phyloP scores from a whole-genome alignment of 2,113 vertebrate genomes.

The Phycodurus eques region DNA sequence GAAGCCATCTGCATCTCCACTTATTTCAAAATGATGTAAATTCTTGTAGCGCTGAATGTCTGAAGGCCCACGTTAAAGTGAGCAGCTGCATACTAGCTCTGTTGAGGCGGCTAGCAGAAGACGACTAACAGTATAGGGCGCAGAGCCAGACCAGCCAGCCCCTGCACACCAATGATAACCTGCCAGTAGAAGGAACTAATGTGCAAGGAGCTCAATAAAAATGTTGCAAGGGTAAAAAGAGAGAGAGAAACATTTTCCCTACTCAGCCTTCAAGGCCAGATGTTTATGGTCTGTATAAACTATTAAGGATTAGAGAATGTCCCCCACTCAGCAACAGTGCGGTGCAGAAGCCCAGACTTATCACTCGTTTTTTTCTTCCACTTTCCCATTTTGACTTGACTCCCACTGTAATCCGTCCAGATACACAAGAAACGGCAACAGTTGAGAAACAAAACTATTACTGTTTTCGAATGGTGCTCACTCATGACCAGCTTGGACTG shows the following conservation, averaged over 20 bases:
- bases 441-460: conserved; percentile 68
- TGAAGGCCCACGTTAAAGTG: conserved; percentile 35
- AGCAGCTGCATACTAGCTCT: conserved; percentile 46
- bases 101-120: conserved; percentile 51
- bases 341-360: conserved; percentile 68
- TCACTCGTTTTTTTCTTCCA: conserved; percentile 49
- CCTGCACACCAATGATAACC: conserved; percentile 69
- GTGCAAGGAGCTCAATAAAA: conserved; percentile 66
- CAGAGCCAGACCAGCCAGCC: conserved; percentile 56
- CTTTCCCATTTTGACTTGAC: conserved; percentile 41
- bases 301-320: conserved; percentile 73
- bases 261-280: conserved; percentile 70
- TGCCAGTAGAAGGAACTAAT: conserved; percentile 72
- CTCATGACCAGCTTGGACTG: conserved; percentile 55
- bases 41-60: conserved; percentile 37
- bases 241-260: conserved; percentile 55
- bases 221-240: conserved; percentile 59
- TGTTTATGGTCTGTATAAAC: conserved; percentile 79
- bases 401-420: conserved; percentile 68
- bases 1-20: conserved; percentile 21
- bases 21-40: conserved; percentile 47
- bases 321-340: conserved; percentile 59
- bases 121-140: conserved; percentile 57
- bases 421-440: conserved; percentile 60
- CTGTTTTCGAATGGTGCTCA: conserved; percentile 59